phyloP scores from a whole-genome alignment of 2,888 invertebrate species.

The Loripinus fragilis region DNA sequence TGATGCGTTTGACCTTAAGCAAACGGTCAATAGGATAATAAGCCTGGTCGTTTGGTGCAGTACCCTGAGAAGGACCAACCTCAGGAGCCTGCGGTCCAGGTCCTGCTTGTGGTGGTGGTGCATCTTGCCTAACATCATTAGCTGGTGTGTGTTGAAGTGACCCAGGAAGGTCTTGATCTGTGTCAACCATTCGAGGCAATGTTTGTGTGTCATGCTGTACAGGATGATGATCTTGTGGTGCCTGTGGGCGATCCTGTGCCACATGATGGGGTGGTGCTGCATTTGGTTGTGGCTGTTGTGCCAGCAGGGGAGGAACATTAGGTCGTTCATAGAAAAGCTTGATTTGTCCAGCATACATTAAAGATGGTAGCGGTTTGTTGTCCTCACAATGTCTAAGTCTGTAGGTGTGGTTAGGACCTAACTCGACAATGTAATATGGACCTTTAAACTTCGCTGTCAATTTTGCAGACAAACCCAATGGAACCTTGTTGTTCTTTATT shows the following conservation, averaged over 20 bases:
- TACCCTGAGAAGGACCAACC: background rate
- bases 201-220: too few species aligned
- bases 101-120: too few species aligned
- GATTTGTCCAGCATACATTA: background rate
- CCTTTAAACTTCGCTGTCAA: background rate
- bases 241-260: too few species aligned
- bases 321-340: background rate
- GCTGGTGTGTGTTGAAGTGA: too few species aligned
- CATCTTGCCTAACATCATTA: too few species aligned
- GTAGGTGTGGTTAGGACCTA: constrained; percentile 20
- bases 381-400: background rate
- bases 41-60: background rate
- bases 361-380: background rate
- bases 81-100: background rate
- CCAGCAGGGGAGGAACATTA: background rate
- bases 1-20: background rate
- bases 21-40: background rate
- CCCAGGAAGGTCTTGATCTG: too few species aligned
- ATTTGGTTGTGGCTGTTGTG: background rate
- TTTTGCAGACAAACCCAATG: constrained; percentile 3
- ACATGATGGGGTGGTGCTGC: too few species aligned
- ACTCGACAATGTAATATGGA: constrained; percentile 8
- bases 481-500: background rate
- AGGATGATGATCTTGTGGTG: too few species aligned
- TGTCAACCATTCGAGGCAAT: background rate